Evolutionary conservation across 2,113 vertebrate species (phyloP).

Genomic region (Cinclus mexicanus): DNA sequence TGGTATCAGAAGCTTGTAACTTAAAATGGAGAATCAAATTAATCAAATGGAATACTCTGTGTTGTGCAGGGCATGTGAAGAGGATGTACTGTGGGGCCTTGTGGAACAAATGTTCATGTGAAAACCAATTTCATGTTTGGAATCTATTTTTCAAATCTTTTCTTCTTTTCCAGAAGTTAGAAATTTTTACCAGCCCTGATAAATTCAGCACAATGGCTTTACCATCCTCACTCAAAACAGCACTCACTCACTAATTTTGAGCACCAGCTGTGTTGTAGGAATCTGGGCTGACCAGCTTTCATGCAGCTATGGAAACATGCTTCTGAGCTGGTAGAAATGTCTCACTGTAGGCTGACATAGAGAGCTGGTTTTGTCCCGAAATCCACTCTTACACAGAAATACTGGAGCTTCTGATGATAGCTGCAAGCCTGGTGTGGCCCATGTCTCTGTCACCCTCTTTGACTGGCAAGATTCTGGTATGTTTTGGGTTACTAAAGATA

Average conservation of each 20-base stretch:
- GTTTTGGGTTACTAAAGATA: background rate
- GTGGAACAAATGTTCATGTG: background rate
- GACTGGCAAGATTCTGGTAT: background rate
- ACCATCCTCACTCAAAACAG: background rate
- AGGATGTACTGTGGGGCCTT: background rate
- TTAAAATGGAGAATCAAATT: background rate
- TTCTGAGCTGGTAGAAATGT: background rate
- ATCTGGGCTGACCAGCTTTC: background rate
- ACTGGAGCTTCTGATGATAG: background rate
- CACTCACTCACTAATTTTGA: background rate
- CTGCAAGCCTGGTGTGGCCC: background rate
- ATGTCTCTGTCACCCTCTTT: background rate
- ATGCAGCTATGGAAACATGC: background rate
- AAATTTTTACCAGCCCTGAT: background rate
- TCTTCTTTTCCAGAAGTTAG: background rate
- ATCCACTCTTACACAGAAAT: background rate
- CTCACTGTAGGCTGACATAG: background rate
- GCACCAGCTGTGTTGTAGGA: background rate
- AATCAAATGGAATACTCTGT: background rate
- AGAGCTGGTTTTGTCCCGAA: background rate
- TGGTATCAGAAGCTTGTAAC: background rate
- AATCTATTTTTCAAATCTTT: background rate
- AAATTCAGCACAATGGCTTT: background rate
- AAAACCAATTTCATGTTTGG: background rate
- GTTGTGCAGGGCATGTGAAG: background rate